phyloP scores from a whole-genome alignment of 2,113 vertebrate species.

The Sardina pilchardus region DNA sequence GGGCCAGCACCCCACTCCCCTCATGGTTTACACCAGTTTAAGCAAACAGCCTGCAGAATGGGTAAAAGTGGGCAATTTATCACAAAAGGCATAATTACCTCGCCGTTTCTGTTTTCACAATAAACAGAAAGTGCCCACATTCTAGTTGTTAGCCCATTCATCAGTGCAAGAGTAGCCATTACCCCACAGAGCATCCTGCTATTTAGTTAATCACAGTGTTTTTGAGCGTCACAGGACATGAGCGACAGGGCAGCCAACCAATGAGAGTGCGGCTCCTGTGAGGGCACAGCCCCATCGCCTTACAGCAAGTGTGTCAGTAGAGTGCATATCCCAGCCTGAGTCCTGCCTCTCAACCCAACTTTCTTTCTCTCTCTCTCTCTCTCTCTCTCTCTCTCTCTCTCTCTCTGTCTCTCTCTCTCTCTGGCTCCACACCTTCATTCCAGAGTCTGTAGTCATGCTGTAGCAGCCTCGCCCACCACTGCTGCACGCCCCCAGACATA shows the following conservation, averaged over 20 bases:
- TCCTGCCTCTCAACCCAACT: conserved; percentile 57
- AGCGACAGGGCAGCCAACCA: neutral
- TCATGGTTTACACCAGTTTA: neutral
- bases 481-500: neutral
- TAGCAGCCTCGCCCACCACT: neutral
- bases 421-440: conserved; percentile 72
- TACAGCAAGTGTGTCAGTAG: neutral
- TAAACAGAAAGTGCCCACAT: neutral
- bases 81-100: neutral
- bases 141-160: neutral
- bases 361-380: neutral
- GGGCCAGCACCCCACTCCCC: neutral
- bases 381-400: conserved; percentile 32
- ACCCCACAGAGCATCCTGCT: neutral
- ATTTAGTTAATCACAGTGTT: conserved; percentile 4
- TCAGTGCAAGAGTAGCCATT: neutral
- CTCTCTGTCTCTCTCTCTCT: neutral
- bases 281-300: too few species aligned
- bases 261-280: neutral
- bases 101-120: neutral
- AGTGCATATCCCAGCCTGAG: conserved; percentile 7
- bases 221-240: neutral
- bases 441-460: conserved; percentile 68
- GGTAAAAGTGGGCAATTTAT: neutral
- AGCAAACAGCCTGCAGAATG: neutral